Evolutionary conservation across 2,888 invertebrate genomes (phyloP), one percentile per base, ranked within the genome.

Genomic region (Brachypalpus laphriformis): DNA sequence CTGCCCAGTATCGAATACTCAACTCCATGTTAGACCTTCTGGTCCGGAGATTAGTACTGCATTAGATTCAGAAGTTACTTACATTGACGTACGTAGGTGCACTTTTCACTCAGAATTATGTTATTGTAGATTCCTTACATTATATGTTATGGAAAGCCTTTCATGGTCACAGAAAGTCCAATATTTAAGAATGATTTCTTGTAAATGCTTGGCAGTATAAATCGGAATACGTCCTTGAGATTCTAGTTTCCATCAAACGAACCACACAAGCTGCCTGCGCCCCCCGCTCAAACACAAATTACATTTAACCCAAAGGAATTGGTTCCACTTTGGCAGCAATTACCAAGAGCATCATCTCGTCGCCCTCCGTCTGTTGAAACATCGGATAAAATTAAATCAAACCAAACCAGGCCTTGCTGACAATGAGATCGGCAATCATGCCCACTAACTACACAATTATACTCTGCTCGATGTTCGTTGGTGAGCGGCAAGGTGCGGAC

Each of bases 371-470:
- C 16, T 77, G 74, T 54, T 66, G 63, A 74, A 61, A 63, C 51
- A 68, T 65, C 56, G 42, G 74, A 28, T 81, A 40, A 85, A 85
- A 85, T 85, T 85, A 85, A 85, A 85, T 85, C 85, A 85, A 85
- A 85, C 75, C 78, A 65, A 28, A 56, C 81, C 54, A 66, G 65
- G 54, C 70, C 76, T 61, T 54, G 85, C 85, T 85, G 85, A 85
- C 85, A 85, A 85, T 85, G 65, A 76, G 85, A 85, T 85, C 85
- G 18, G 59, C 76, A 85, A 75, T 85, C 85, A 75, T 85, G 85
- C 85, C 63, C 75, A 85, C 85, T 85, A 85, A 85, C 85, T 85
- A 85, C 85, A 85, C 81, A 85, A 85, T 85, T 85, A 85, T 65
- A 51, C 70, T 65, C 65, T 54, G 65, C 42, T 57, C 22, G 37